Evolutionary conservation across 1,140 invertebrate genomes (phyloP).

Genomic region (Formica exsecta): DNA sequence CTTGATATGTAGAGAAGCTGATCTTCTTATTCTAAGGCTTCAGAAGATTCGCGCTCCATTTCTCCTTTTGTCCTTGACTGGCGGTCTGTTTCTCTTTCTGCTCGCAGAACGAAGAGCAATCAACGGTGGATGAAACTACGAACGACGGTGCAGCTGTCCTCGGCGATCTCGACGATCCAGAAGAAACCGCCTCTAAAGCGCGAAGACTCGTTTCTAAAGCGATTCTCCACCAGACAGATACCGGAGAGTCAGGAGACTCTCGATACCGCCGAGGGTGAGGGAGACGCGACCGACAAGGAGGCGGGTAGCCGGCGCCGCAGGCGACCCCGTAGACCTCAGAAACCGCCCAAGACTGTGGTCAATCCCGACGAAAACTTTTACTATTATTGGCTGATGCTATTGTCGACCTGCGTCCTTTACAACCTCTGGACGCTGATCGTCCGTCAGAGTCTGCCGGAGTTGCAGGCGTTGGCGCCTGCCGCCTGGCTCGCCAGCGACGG

Average conservation of each 20-base stretch:
- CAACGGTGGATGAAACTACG: slow-evolving; percentile 97
- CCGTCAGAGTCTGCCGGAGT: slow-evolving; percentile 96
- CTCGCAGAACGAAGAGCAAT: slow-evolving; percentile 93
- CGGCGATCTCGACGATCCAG: slow-evolving; percentile 90
- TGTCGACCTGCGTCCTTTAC: slow-evolving; percentile 96
- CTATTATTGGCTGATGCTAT: slow-evolving; percentile 97
- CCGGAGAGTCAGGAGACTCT: slow-evolving; percentile 94
- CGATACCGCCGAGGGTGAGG: slow-evolving; percentile 88
- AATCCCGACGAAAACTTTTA: slow-evolving; percentile 98
- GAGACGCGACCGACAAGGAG: slow-evolving; percentile 87
- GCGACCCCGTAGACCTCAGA: slow-evolving; percentile 89
- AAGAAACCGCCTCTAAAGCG: slow-evolving; percentile 95
- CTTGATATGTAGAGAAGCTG: background rate
- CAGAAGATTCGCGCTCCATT: background rate
- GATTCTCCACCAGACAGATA: slow-evolving; percentile 97
- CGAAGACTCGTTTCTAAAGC: slow-evolving; percentile 97
- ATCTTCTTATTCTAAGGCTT: background rate
- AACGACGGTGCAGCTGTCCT: slow-evolving; percentile 96
- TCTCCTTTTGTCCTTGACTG: slow-evolving; percentile 38
- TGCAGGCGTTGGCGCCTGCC: slow-evolving; percentile 89
- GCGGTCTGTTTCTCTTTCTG: slow-evolving; percentile 68
- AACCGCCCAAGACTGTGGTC: slow-evolving; percentile 93
- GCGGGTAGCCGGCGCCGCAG: slow-evolving; percentile 87
- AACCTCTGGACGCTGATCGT: slow-evolving; percentile 98
- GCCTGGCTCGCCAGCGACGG: slow-evolving; percentile 94